Evolutionary conservation across 2,113 vertebrate species (phyloP), one percentile per base, ranked within the genome.

Genomic region (Desmodus rotundus): DNA sequence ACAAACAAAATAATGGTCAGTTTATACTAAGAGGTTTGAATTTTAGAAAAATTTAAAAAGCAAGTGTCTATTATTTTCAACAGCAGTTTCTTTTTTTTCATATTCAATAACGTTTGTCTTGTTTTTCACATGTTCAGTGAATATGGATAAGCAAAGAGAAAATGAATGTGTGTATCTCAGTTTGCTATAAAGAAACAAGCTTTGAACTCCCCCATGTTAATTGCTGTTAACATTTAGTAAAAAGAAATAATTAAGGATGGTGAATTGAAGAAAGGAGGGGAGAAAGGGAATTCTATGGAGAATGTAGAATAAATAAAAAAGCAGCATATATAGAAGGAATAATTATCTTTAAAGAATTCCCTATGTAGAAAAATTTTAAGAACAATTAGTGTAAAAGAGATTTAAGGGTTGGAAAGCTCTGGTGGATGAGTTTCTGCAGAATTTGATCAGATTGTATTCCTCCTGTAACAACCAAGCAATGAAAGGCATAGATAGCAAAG

Each of bases 61-160:
- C 19, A 93, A 70, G 45, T 88, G 31, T 91, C 50, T 92, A 10
- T 89, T 36, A 92, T 93, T 95, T 95, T 91, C 61, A 81, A 9
- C 38, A 77, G n/a, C 45, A 89, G 9, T 76, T 93, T 76, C 20
- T 89, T 87, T 94, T 91, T 65, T 76, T 96, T 87, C 12, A 86
- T 84, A 93, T 89, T 83, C 78, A 96, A 4, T 91, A 88, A 24
- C 3, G 28, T 86, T 89, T 82, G 16, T 86, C 33, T 89, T 91
- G 11, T 95, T 95, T 90, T 91, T 95, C 50, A 58, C 28, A 58
- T 50, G 5, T 58, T 91, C 38, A 41, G 5, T 89, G 61, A 94
- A 65, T 63, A 81, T 92, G 45, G 31, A 43, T 91, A 77, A 56
- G 54, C 54, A 87, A 76, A 87, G 16, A 87, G 24, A 92, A 67